Conservation (phyloP, 2,888 invertebrate genomes). For the Strigamia maritima region DNA sequence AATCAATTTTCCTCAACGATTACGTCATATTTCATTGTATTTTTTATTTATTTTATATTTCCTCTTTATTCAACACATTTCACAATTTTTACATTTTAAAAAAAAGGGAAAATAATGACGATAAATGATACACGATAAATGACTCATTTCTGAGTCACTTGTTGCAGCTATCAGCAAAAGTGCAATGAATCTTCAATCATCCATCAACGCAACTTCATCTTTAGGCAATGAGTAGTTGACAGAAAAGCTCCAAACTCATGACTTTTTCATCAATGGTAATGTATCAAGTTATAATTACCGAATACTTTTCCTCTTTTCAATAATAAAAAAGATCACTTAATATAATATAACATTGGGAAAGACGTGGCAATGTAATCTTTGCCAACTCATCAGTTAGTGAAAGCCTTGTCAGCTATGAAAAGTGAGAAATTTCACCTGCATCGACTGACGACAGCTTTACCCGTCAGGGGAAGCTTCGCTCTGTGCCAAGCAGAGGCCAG, state of each 20-base stretch:
- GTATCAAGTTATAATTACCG: neutral
- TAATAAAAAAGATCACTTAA: neutral
- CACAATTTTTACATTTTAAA: neutral
- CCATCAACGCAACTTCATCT: slow-evolving; percentile 1
- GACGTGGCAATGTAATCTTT: neutral
- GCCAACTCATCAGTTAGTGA: slow-evolving; percentile 16
- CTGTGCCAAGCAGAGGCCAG: neutral
- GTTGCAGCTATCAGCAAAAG: slow-evolving; percentile 11
- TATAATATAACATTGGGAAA: neutral
- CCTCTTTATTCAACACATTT: neutral
- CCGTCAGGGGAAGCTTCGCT: slow-evolving; percentile 12
- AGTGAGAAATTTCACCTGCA: slow-evolving; percentile 30
- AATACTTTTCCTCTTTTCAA: neutral
- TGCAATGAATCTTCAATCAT: neutral
- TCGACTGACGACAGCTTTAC: slow-evolving; percentile 21
- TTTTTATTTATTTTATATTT: no score
- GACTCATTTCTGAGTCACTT: slow-evolving; percentile 8
- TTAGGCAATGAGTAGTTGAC: neutral
- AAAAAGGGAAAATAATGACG: neutral
- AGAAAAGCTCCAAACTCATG: neutral
- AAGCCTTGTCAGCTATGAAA: slow-evolving; percentile 25
- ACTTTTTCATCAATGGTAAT: slow-evolving; percentile 1
- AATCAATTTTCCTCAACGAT: no score
- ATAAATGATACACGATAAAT: neutral
- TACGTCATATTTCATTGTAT: no score